Percentiles rank a stretch among this genome's conserved stretches.
These are phyloP conservation scores for Pelecanus crispus DNA, from an alignment of 2,113 vertebrate genomes.

Conservation along the genomic window DNA sequence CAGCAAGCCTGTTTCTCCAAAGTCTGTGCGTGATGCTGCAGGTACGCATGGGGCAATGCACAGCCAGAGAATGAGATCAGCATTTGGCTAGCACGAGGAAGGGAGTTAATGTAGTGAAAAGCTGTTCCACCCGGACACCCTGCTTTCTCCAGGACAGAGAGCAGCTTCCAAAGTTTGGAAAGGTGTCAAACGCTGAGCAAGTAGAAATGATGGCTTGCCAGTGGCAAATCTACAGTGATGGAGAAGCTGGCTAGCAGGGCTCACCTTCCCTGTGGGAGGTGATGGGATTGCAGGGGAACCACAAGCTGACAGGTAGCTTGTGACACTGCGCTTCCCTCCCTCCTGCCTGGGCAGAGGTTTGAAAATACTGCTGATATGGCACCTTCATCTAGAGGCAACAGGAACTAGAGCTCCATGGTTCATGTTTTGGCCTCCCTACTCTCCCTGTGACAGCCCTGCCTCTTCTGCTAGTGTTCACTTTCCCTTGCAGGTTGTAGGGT, in stretches of 20 bases:
- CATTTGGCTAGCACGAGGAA: background rate
- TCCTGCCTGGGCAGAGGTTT: background rate
- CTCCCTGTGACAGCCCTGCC: background rate
- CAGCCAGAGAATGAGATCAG: slow-evolving; percentile 22
- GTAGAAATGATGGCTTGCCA: background rate
- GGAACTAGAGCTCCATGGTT: background rate
- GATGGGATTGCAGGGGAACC: background rate
- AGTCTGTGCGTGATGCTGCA: background rate
- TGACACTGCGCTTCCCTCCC: background rate
- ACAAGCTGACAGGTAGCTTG: background rate
- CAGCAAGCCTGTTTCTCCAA: background rate
- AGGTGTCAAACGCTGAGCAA: background rate
- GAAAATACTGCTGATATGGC: background rate
- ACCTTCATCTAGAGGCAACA: background rate
- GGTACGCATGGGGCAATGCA: background rate
- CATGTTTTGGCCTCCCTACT: background rate
- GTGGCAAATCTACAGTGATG: background rate
- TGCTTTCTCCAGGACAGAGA: background rate
- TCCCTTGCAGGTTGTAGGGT: slow-evolving; percentile 28
- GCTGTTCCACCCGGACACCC: background rate
- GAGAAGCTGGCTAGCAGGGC: background rate
- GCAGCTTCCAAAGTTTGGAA: slow-evolving; percentile 16
- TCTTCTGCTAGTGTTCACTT: background rate
- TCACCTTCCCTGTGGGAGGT: background rate
- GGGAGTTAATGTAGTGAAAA: background rate